Evolutionary conservation across 2,888 invertebrate species (phyloP), one percentile per base, ranked within the genome.

Genomic region (Tetragnatha montana): DNA sequence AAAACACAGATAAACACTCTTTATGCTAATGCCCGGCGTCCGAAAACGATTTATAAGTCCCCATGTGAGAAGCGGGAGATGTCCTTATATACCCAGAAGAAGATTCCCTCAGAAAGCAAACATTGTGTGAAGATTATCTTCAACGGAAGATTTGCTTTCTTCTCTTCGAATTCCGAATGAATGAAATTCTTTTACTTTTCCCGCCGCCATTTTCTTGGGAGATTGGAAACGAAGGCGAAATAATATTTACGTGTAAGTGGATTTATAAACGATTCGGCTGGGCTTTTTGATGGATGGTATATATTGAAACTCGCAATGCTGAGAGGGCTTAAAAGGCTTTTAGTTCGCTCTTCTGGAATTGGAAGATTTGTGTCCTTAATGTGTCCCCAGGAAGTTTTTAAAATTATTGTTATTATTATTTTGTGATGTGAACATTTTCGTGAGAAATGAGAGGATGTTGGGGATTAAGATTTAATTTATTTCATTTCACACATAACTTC

Each of bases 1-100:
- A 87, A 80, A 87, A 80, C 86, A 73, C 47, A 68, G 71, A 80
- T 74, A 87, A 80, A 87, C 80, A 80, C 74, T 80, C 80, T 80
- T 79, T 87, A 80, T 73, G 74, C 74, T 87, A 80, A 87, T 87
- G 50, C 22, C 49, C 50, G 19, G 22, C 74, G 21, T 78, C 60
- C 47, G 60, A 60, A 75, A 76, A 51, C 84, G 69, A 84, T 69
- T 78, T 49, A 84, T 84, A 76, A 70, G 71, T 50, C 50, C 47
- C 81, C 70, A n/a, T 35, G 69, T n/a, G 49, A 69, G 19, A n/a
- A 12, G 51, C n/a, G 22, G 22, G 22, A 69, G 21, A 69, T 35
- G 51, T 22, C 47, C 69, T 22, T 76, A 69, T 76, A 70, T 78
- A 50, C 50, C 35, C 35, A 35, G 35, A 35, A 35, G 69, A 84